These are phyloP conservation scores for Zalophus californianus DNA, from an alignment of 2,797 vertebrate species.

Conservation along the genomic window DNA sequence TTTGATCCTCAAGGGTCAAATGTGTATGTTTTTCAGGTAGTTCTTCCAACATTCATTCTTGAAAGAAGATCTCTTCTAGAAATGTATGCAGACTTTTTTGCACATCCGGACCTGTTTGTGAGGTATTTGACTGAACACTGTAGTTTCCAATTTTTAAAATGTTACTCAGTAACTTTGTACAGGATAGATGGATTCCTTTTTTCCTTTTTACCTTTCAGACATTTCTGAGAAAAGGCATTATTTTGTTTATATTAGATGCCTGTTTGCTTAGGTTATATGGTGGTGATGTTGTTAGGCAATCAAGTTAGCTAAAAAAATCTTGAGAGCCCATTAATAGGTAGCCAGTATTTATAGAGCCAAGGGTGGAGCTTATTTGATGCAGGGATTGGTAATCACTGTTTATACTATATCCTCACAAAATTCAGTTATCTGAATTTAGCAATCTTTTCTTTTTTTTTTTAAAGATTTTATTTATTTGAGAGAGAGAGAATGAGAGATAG, in stretches of 20 bases:
- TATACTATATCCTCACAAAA: not conserved
- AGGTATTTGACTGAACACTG: slow-evolving; percentile 89
- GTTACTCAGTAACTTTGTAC: not conserved
- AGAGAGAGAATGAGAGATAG: no score
- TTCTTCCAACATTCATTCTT: slow-evolving; percentile 98
- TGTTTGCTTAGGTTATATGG: slow-evolving; percentile 3
- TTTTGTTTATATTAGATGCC: not conserved
- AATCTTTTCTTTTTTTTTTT: slow-evolving; percentile 40
- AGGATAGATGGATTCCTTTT: not conserved
- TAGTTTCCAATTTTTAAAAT: not conserved
- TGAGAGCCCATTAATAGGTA: not conserved
- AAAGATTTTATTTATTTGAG: no score
- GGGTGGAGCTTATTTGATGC: not conserved
- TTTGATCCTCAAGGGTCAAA: slow-evolving; percentile 47
- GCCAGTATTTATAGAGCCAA: not conserved
- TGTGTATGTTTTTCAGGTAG: slow-evolving; percentile 91
- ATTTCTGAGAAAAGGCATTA: not conserved
- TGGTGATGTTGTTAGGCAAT: not conserved
- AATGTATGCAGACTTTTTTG: slow-evolving; percentile 99
- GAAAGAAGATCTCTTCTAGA: slow-evolving; percentile 98
- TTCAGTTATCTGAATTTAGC: not conserved
- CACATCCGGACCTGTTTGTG: slow-evolving; percentile 98
- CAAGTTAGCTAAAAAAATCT: slow-evolving; percentile 1
- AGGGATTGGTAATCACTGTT: not conserved
- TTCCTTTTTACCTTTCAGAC: not conserved